Evolutionary conservation across 2,888 invertebrate species (phyloP).

Genomic region (Calameuta filiformis): DNA sequence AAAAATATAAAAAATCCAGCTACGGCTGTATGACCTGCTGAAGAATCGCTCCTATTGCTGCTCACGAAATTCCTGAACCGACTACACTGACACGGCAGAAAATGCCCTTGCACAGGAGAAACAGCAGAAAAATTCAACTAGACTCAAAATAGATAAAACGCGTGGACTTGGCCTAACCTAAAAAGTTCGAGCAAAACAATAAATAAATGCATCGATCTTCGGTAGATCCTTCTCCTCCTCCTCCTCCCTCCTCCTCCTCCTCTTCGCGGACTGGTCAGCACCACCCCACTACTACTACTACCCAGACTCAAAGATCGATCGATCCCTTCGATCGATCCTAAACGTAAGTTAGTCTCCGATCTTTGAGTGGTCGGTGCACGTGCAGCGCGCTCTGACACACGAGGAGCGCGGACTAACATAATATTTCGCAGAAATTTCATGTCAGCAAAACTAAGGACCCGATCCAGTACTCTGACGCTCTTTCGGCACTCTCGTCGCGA

Average conservation of each 20-base stretch:
- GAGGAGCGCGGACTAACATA: constrained; percentile 31
- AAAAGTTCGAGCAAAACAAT: too few species aligned
- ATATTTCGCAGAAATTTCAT: constrained; percentile 45
- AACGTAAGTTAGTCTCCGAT: constrained; percentile 5
- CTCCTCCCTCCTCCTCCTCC: not conserved
- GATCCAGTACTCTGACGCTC: constrained; percentile 11
- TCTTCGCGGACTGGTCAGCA: not conserved
- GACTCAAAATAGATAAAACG: too few species aligned
- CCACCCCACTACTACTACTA: not conserved
- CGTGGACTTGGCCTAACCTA: too few species aligned
- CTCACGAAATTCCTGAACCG: too few species aligned
- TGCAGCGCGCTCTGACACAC: constrained; percentile 19
- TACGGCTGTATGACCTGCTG: too few species aligned
- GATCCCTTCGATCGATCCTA: not conserved
- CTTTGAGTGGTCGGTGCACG: constrained; percentile 18
- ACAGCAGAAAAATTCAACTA: too few species aligned
- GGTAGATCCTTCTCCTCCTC: too few species aligned
- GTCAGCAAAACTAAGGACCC: constrained; percentile 43
- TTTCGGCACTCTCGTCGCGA: constrained; percentile 13
- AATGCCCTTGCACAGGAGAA: too few species aligned
- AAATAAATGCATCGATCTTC: too few species aligned
- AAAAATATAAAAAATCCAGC: too few species aligned
- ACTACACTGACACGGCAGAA: too few species aligned
- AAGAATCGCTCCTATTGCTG: too few species aligned
- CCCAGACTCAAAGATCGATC: not conserved